These are phyloP conservation scores for Hartigia nigra DNA, from an alignment of 2,888 invertebrate genomes.

Conservation along the genomic window DNA sequence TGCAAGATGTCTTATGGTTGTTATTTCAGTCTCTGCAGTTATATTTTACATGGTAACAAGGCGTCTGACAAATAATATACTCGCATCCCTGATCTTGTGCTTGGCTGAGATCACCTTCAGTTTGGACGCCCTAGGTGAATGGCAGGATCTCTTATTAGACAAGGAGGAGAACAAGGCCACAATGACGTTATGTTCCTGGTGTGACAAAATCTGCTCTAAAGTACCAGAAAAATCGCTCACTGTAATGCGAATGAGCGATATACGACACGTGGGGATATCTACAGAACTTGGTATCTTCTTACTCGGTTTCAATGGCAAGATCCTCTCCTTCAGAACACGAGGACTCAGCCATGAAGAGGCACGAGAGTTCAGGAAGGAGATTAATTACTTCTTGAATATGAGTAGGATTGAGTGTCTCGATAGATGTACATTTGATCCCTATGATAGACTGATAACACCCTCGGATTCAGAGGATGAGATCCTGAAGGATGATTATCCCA, in stretches of 20 bases:
- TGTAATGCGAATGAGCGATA: slow-evolving; percentile 41
- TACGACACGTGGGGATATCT: slow-evolving; percentile 46
- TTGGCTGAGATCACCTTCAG: slow-evolving; percentile 45
- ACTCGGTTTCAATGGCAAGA: slow-evolving; percentile 38
- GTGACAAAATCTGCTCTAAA: slow-evolving; percentile 37
- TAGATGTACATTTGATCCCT: slow-evolving; percentile 22
- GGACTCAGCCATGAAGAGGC: slow-evolving; percentile 41
- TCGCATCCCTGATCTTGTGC: slow-evolving; percentile 32
- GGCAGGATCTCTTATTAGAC: slow-evolving; percentile 48
- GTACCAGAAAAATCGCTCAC: slow-evolving; percentile 21
- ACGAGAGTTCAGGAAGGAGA: slow-evolving; percentile 36
- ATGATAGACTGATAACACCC: slow-evolving; percentile 26
- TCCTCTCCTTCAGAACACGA: slow-evolving; percentile 33
- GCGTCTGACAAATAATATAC: slow-evolving; percentile 34
- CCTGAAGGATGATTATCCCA: neutral
- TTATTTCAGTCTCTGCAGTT: slow-evolving; percentile 35
- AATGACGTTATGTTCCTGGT: slow-evolving; percentile 41
- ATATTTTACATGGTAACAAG: slow-evolving; percentile 37
- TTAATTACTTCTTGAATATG: slow-evolving; percentile 39
- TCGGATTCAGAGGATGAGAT: slow-evolving; percentile 34
- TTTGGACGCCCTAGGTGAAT: slow-evolving; percentile 45
- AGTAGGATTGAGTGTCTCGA: slow-evolving; percentile 26
- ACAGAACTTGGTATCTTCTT: slow-evolving; percentile 44
- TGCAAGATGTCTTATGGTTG: neutral
- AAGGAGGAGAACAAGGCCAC: slow-evolving; percentile 39